These are phyloP conservation scores for Anorthoa munda DNA, from an alignment of 2,888 invertebrate genomes.

Conservation along the genomic window DNA sequence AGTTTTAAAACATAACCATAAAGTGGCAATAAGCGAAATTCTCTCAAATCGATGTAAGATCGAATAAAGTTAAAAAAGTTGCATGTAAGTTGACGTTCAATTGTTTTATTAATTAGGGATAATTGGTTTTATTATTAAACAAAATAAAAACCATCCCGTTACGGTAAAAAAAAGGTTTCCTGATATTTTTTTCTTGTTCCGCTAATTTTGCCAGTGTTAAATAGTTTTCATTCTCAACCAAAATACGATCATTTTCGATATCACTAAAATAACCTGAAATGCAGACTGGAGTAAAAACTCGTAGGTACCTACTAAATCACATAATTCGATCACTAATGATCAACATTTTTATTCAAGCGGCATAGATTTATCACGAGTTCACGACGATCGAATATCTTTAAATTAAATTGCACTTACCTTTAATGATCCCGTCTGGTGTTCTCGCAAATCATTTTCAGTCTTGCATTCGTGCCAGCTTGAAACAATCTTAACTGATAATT, in stretches of 20 bases:
- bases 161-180: too few species aligned
- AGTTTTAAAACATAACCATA: too few species aligned
- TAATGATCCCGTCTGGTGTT: background rate
- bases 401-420: background rate
- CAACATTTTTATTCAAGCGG: background rate
- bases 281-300: too few species aligned
- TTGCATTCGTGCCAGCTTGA: constrained; percentile 12
- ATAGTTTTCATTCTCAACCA: background rate
- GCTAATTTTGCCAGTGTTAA: too few species aligned
- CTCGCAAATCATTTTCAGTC: background rate
- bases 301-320: background rate
- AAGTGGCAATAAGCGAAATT: too few species aligned
- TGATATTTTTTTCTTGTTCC: too few species aligned
- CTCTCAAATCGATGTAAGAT: too few species aligned
- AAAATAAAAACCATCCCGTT: too few species aligned
- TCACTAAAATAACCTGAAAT: background rate
- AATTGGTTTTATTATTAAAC: too few species aligned
- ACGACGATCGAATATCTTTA: background rate
- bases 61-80: too few species aligned
- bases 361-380: background rate
- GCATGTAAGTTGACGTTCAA: too few species aligned
- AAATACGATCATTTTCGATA: background rate
- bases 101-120: too few species aligned
- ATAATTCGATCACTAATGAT: background rate
- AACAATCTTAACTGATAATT: constrained; percentile 1